These are phyloP conservation scores for Limanda limanda DNA, from an alignment of 2,113 vertebrate species.

Conservation along the genomic window DNA sequence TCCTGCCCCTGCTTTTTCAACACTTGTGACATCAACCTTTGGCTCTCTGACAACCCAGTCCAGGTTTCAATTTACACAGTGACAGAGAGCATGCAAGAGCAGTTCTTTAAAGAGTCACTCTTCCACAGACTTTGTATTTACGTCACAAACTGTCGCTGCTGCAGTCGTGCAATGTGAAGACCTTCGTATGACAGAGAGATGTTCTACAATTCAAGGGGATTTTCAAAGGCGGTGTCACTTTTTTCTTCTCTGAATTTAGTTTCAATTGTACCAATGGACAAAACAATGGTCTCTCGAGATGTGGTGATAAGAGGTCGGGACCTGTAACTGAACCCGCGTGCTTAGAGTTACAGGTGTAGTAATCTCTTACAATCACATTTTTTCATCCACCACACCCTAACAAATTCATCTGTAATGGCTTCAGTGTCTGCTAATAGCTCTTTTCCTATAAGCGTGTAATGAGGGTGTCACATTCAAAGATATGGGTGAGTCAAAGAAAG, in stretches of 20 bases:
- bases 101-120: conserved; percentile 21
- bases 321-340: conserved; percentile 64
- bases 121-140: conserved; percentile 6
- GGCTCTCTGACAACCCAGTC: conserved; percentile 70
- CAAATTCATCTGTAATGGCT: conserved; percentile 35
- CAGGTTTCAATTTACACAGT: conserved; percentile 70
- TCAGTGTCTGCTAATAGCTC: conserved; percentile 3
- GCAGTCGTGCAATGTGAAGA: not conserved
- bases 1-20: conserved; percentile 76
- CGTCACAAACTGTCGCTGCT: not conserved
- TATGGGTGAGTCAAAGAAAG: not conserved
- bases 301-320: conserved; percentile 64
- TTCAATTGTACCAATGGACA: conserved; percentile 58
- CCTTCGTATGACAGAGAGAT: conserved; percentile 18
- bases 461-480: not conserved
- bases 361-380: conserved; percentile 43
- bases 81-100: conserved; percentile 35
- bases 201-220: conserved; percentile 35
- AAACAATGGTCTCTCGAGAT: conserved; percentile 64
- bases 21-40: conserved; percentile 81
- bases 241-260: conserved; percentile 61
- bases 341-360: conserved; percentile 58
- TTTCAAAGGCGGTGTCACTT: conserved; percentile 38
- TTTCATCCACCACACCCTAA: conserved; percentile 37
- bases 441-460: not conserved